Conservation (phyloP, 2,888 invertebrate genomes). For the Temnothorax ravouxi region DNA sequence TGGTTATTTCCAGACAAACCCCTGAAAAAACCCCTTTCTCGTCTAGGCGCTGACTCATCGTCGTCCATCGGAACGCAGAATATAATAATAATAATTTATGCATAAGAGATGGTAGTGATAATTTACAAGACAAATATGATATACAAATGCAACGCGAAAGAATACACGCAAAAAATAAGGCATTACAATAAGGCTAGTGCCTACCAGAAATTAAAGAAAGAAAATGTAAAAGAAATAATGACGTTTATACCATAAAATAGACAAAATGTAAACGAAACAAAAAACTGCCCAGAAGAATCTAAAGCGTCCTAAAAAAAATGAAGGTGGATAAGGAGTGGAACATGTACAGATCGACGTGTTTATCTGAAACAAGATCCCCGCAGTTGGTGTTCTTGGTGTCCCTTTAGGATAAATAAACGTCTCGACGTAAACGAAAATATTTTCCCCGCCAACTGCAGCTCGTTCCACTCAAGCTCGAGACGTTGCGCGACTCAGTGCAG, state of each 20-base stretch:
- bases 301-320: neutral
- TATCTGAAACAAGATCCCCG: neutral
- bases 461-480: neutral
- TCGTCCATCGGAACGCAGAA: neutral
- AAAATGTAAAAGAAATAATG: neutral
- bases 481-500: neutral
- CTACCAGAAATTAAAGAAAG: neutral
- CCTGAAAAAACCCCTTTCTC: constrained; percentile 24
- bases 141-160: neutral
- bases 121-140: neutral
- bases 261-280: neutral
- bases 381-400: neutral
- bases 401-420: constrained; percentile 4
- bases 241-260: neutral
- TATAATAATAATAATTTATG: neutral
- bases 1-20: constrained; percentile 74
- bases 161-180: neutral
- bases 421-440: neutral
- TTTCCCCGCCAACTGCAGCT: neutral
- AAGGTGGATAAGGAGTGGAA: neutral
- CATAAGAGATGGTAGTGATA: neutral
- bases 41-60: constrained; percentile 15
- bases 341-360: constrained; percentile 4
- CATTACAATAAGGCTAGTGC: neutral
- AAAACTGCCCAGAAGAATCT: neutral